These are phyloP conservation scores for Calonectris borealis DNA, from an alignment of 2,113 vertebrate species.

Conservation along the genomic window DNA sequence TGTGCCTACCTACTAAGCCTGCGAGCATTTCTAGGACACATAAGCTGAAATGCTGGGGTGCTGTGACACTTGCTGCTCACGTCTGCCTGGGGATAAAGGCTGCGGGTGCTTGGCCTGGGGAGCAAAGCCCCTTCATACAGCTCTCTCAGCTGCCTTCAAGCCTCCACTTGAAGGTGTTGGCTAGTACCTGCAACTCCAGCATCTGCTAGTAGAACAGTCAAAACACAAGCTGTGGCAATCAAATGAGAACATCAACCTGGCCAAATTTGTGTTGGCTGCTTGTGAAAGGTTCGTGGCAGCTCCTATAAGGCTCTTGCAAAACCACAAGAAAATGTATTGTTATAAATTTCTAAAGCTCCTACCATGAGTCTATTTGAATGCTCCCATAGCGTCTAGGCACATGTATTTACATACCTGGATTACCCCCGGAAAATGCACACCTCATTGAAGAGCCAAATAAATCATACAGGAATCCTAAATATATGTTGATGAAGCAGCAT, in stretches of 20 bases:
- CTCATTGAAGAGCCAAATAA: constrained; percentile 21
- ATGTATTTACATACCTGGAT: constrained; percentile 18
- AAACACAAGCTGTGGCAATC: neutral
- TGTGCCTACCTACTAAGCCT: accelerated
- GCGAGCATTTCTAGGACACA: neutral
- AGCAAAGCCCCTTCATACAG: neutral
- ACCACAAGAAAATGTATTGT: neutral
- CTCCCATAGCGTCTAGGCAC: neutral
- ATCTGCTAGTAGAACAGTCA: neutral
- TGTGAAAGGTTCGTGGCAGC: neutral
- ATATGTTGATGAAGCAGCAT: neutral
- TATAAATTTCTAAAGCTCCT: neutral
- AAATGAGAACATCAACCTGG: neutral
- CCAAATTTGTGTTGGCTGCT: neutral
- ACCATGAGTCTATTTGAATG: neutral
- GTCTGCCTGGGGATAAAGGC: neutral
- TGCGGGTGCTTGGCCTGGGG: neutral
- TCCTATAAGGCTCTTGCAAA: neutral
- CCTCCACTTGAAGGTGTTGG: neutral
- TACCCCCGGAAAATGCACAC: constrained; percentile 18
- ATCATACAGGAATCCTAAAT: constrained; percentile 22
- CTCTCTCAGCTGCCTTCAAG: neutral
- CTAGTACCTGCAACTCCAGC: neutral
- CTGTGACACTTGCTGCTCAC: neutral
- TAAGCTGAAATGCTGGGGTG: neutral